phyloP scores from a whole-genome alignment of 2,888 invertebrate species.

The Drosophila algonquin region DNA sequence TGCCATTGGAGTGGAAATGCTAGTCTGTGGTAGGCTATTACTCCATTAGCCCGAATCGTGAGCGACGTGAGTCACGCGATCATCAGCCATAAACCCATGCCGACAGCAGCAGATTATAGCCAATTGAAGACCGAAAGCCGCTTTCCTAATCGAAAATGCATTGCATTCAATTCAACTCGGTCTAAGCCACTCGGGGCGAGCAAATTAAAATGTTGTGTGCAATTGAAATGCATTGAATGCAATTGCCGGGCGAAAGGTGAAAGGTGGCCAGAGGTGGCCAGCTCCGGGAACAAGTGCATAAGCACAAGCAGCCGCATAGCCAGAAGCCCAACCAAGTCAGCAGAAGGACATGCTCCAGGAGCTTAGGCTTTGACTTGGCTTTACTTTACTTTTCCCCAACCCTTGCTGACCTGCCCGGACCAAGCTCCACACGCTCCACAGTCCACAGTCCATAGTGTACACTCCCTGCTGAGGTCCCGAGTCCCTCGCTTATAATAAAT shows the following conservation, averaged over 20 bases:
- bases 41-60: too few relatives aligned
- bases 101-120: conserved; percentile 15
- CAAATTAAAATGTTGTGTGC: conserved; percentile 47
- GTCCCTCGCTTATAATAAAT: conserved; percentile 52
- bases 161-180: conserved; percentile 61
- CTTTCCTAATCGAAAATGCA: conserved; percentile 59
- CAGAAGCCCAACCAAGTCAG: conserved; percentile 60
- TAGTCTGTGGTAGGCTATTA: not conserved
- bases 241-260: conserved; percentile 23
- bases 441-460: not conserved
- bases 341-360: conserved; percentile 64
- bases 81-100: not conserved
- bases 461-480: not conserved
- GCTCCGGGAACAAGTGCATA: conserved; percentile 1
- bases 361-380: conserved; percentile 55
- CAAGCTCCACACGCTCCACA: conserved; percentile 1
- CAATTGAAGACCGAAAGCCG: conserved; percentile 24
- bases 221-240: conserved; percentile 52
- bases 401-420: conserved; percentile 12
- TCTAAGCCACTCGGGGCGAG: conserved; percentile 50
- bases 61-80: conserved; percentile 1
- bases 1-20: too few relatives aligned
- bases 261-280: conserved; percentile 11
- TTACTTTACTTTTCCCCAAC: conserved; percentile 4
- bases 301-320: conserved; percentile 43